Conservation (phyloP, 37 sponge, comb jelly and placozoan genomes). For the Beroe ovata region DNA sequence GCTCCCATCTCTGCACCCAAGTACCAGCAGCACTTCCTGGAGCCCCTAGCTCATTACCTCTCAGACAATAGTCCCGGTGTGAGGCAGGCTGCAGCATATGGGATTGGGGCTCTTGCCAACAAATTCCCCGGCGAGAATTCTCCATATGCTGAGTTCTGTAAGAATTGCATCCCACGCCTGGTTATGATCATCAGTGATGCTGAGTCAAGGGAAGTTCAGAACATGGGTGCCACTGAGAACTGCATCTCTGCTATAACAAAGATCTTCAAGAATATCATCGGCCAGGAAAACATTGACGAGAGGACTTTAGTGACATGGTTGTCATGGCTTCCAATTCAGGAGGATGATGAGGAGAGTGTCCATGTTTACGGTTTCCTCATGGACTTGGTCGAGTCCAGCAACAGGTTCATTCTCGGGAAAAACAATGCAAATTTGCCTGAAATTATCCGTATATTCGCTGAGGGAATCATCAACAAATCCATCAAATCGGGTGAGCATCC, state of each 20-base stretch:
- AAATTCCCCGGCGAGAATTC: slow-evolving; percentile 23
- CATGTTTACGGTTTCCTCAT: slow-evolving; percentile 91
- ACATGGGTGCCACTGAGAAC: slow-evolving; percentile 89
- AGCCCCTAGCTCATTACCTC: slow-evolving; percentile 83
- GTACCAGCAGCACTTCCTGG: slow-evolving; percentile 89
- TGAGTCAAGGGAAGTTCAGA: slow-evolving; percentile 70
- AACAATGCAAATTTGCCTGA: slow-evolving; percentile 34
- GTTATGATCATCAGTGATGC: slow-evolving; percentile 71
- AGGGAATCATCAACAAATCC: slow-evolving; percentile 67
- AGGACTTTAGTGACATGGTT: slow-evolving; percentile 84
- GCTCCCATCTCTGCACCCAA: slow-evolving; percentile 78
- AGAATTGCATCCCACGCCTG: slow-evolving; percentile 83
- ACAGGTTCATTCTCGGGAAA: not conserved
- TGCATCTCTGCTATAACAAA: slow-evolving; percentile 97
- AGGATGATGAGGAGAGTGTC: slow-evolving; percentile 93
- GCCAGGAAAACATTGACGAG: slow-evolving; percentile 79
- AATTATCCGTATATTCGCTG: slow-evolving; percentile 3
- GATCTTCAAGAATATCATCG: slow-evolving; percentile 84
- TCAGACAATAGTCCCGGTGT: slow-evolving; percentile 78
- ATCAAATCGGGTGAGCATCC: slow-evolving; percentile 31
- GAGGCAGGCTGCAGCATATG: slow-evolving; percentile 94
- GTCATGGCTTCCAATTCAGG: slow-evolving; percentile 93
- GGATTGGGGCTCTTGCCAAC: slow-evolving; percentile 73
- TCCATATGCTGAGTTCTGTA: slow-evolving; percentile 6
- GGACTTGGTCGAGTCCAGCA: slow-evolving; percentile 79